phyloP scores from a whole-genome alignment of 2,888 invertebrate species.

The Platycheirus albimanus region DNA sequence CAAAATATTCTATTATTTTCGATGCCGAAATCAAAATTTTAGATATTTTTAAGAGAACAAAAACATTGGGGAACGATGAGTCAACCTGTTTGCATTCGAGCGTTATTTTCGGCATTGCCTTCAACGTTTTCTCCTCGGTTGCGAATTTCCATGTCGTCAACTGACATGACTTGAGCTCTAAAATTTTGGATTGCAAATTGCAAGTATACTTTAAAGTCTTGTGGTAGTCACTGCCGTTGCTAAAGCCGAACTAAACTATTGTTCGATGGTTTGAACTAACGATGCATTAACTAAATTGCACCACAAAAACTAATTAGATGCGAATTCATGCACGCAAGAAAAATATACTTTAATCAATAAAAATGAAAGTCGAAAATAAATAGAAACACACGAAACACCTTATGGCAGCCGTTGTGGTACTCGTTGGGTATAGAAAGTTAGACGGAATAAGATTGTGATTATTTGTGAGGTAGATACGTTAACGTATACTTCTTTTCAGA shows the following conservation, averaged over 20 bases:
- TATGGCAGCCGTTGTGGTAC: not conserved
- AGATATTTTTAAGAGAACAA: not conserved
- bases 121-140: constrained; percentile 45
- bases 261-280: constrained; percentile 20
- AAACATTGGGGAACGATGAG: not conserved
- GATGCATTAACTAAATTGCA: constrained; percentile 50
- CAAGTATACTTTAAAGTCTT: not conserved
- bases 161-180: constrained; percentile 30
- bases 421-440: not conserved
- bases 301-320: constrained; percentile 15
- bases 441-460: not conserved
- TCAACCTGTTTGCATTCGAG: constrained; percentile 55
- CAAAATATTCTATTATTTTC: not conserved
- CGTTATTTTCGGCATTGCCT: constrained; percentile 42
- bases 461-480: not conserved
- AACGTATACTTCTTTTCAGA: not conserved
- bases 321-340: constrained; percentile 49
- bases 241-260: constrained; percentile 19
- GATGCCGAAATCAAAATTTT: not conserved
- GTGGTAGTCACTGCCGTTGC: constrained; percentile 23
- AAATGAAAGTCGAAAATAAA: constrained; percentile 45
- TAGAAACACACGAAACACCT: not conserved
- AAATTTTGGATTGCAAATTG: no score
- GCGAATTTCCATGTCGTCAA: constrained; percentile 42
- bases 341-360: constrained; percentile 18